A percentile compares a stretch with the other conserved stretches of the same genome.
These are phyloP conservation scores for Caranx ignobilis DNA, from an alignment of 2,113 vertebrate genomes.

Conservation along the genomic window DNA sequence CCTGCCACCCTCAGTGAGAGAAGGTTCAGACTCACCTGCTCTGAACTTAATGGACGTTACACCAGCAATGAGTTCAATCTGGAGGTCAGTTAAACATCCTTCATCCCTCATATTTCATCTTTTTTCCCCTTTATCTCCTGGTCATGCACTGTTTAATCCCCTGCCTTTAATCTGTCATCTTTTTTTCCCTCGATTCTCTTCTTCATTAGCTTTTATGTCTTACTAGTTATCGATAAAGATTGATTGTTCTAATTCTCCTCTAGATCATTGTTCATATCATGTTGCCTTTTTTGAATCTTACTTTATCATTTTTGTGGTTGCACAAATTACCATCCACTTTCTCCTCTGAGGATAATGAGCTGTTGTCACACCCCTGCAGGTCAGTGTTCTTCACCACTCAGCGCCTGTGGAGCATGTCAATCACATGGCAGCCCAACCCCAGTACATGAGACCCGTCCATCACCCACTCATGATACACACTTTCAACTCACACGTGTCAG, in stretches of 20 bases:
- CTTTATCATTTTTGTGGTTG: neutral
- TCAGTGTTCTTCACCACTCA: conserved; percentile 91
- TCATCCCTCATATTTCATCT: neutral
- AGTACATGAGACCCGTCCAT: conserved; percentile 90
- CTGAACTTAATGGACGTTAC: conserved; percentile 95
- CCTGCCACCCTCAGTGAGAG: conserved; percentile 83
- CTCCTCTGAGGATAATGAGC: neutral
- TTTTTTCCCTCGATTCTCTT: neutral
- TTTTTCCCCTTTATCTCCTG: neutral
- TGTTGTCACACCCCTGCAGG: conserved; percentile 74
- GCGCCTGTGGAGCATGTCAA: conserved; percentile 88
- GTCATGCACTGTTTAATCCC: neutral
- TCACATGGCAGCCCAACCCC: conserved; percentile 88
- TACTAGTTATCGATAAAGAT: neutral
- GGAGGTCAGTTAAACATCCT: conserved; percentile 82
- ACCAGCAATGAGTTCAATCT: conserved; percentile 95
- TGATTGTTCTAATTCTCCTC: neutral
- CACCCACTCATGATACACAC: conserved; percentile 85
- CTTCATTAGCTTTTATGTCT: neutral
- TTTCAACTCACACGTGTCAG: conserved; percentile 82
- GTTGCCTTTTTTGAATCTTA: neutral
- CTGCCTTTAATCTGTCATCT: neutral
- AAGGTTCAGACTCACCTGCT: conserved; percentile 93
- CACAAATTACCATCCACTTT: neutral
- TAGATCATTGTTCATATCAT: neutral